These are phyloP conservation scores for Bombus picipes DNA, from an alignment of 1,140 invertebrate species.

Conservation along the genomic window DNA sequence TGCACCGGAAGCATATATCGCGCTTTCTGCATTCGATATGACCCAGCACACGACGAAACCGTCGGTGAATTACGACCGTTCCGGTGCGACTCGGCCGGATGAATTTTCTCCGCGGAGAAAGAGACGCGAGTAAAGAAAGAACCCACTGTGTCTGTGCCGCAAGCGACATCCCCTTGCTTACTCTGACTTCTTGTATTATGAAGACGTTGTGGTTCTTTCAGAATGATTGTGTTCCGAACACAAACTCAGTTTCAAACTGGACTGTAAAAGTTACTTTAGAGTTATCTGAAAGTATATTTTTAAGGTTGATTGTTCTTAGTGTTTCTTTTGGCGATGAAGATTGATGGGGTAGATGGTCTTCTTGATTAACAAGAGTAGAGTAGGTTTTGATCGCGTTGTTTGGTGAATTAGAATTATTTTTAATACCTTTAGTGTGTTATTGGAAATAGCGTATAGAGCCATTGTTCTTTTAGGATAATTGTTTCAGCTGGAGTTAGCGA, in stretches of 20 bases:
- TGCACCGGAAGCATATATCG: slow-evolving; percentile 77
- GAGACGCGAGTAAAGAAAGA: slow-evolving; percentile 7
- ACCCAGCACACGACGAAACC: slow-evolving; percentile 59
- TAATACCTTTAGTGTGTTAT: no score
- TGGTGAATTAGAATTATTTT: background rate
- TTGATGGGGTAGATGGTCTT: background rate
- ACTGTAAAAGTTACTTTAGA: background rate
- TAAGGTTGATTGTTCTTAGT: background rate
- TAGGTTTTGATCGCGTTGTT: background rate
- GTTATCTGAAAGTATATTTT: no score
- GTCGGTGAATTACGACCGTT: slow-evolving; percentile 55
- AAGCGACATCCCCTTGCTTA: background rate
- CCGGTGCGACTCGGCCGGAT: slow-evolving; percentile 31
- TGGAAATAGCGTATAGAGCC: no score
- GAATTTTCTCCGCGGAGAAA: slow-evolving; percentile 9
- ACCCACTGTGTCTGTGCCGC: background rate
- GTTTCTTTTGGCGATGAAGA: background rate
- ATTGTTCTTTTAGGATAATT: no score
- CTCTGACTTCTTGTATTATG: background rate
- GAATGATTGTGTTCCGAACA: background rate
- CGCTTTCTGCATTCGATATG: slow-evolving; percentile 77
- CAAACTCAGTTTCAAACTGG: background rate
- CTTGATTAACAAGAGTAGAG: background rate
- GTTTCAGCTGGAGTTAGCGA: no score
- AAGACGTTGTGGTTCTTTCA: background rate